Evolutionary conservation across 2,113 vertebrate species (phyloP), one percentile per base, ranked within the genome.

Genomic region (Passer domesticus): DNA sequence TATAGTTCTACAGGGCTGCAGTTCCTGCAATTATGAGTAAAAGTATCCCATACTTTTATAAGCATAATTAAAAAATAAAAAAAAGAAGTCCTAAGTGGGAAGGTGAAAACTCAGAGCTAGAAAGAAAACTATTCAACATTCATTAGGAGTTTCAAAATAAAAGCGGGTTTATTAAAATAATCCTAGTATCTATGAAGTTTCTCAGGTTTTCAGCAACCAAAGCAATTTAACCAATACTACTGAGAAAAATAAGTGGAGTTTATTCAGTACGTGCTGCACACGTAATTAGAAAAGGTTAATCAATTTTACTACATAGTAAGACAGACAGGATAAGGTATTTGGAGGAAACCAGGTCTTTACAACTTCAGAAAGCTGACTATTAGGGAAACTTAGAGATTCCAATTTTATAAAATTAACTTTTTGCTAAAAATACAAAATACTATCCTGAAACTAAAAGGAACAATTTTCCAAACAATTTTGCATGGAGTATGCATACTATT

Each of bases 231-330:
- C 46, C 69, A 68, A 19, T 68, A 11, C 84, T 79, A 81, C 18
- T 3, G 64, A 83, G 79, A 63, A 80, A 89, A 68, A 52, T 37
- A 86, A 81, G 10, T 46, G 28, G 19, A 68, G 33, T 55, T 80
- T 59, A 62, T 49, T 83, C 27, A 17, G 16, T n/a, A 33, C 1
- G 4, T 72, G 2, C 12, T 81, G 23, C 25, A 11, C n/a, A 43
- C 28, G 21, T 68, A 81, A 95, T 88, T 90, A 88, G 49, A 81
- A 88, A 87, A 75, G 19, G 9, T 86, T 91, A 78, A 87, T 87
- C 75, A 76, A 10, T 74, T 93, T 92, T 88, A 83, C 23, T 75
- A 10, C 21, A 49, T 8, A 46, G 13, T 50, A 62, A 68, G 59
- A 44, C 14, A 69, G 31, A 39, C 20, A 50, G 68, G 93, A 76